These are phyloP conservation scores for Stenchaetothrips biformis DNA, from an alignment of 2,888 invertebrate species.

Conservation along the genomic window DNA sequence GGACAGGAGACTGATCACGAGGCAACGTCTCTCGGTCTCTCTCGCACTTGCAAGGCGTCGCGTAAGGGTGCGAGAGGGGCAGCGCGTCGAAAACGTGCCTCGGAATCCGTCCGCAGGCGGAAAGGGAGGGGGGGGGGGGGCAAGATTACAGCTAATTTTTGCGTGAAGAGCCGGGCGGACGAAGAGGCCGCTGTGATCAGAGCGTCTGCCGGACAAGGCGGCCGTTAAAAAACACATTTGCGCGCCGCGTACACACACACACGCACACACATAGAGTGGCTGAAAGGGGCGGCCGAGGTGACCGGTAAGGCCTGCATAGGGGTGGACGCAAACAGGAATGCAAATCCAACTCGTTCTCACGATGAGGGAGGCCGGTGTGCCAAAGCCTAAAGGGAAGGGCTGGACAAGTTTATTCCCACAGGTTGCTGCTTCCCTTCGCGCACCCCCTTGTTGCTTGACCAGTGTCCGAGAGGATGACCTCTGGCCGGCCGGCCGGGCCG, in stretches of 20 bases:
- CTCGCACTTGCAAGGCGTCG: too few species aligned
- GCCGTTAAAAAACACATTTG: slow-evolving; percentile 7
- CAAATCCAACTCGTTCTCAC: slow-evolving; percentile 7
- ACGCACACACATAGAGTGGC: background rate
- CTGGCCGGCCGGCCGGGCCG: background rate
- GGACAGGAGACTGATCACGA: too few species aligned
- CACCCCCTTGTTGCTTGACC: background rate
- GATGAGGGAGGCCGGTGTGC: background rate
- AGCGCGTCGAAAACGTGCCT: too few species aligned
- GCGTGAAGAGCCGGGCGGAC: background rate
- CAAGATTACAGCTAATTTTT: background rate
- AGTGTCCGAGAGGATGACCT: slow-evolving; percentile 18
- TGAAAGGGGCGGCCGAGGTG: background rate
- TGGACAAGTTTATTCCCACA: slow-evolving; percentile 5
- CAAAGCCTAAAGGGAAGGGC: background rate
- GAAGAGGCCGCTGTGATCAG: background rate
- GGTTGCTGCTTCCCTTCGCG: background rate
- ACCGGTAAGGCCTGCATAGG: background rate
- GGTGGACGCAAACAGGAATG: background rate
- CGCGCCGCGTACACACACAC: background rate
- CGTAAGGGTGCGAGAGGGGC: too few species aligned
- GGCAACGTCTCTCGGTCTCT: too few species aligned
- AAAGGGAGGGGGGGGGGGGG: too few species aligned
- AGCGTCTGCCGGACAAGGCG: background rate
- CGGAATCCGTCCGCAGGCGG: too few species aligned